Evolutionary conservation across 2,888 invertebrate genomes (phyloP).

Genomic region (Stratiomys singularior): DNA sequence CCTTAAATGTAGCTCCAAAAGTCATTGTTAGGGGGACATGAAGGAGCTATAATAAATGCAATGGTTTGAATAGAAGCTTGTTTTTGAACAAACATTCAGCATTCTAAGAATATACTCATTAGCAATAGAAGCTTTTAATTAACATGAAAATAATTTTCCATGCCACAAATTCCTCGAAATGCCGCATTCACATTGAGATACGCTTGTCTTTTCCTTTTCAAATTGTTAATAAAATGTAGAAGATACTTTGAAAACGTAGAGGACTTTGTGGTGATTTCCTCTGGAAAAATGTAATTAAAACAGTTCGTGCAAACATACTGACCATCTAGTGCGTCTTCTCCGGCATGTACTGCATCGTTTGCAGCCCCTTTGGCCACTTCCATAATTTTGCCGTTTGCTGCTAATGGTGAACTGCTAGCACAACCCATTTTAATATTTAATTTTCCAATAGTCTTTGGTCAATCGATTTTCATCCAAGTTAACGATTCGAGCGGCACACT

Average conservation of each 20-base stretch:
- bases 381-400: constrained; percentile 50
- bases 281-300: not conserved
- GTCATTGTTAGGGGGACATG: too few relatives aligned
- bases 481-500: constrained; percentile 6
- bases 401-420: constrained; percentile 54
- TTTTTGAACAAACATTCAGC: too few relatives aligned
- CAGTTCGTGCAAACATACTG: constrained; percentile 24
- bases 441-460: not conserved
- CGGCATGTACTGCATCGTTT: constrained; percentile 51
- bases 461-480: constrained; percentile 27
- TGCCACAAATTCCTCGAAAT: too few relatives aligned
- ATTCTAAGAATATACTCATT: too few relatives aligned
- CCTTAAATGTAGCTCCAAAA: not conserved
- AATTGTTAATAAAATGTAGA: too few relatives aligned
- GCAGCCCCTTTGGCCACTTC: constrained; percentile 52
- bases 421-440: constrained; percentile 52
- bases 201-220: too few relatives aligned
- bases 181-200: too few relatives aligned
- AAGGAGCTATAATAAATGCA: too few relatives aligned
- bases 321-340: constrained; percentile 53
- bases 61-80: too few relatives aligned
- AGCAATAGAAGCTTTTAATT: too few relatives aligned
- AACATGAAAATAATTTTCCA: too few relatives aligned
- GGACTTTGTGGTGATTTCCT: not conserved
- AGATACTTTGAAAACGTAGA: too few relatives aligned